Evolutionary conservation across 2,888 invertebrate genomes (phyloP).

Genomic region (Bibio marci): DNA sequence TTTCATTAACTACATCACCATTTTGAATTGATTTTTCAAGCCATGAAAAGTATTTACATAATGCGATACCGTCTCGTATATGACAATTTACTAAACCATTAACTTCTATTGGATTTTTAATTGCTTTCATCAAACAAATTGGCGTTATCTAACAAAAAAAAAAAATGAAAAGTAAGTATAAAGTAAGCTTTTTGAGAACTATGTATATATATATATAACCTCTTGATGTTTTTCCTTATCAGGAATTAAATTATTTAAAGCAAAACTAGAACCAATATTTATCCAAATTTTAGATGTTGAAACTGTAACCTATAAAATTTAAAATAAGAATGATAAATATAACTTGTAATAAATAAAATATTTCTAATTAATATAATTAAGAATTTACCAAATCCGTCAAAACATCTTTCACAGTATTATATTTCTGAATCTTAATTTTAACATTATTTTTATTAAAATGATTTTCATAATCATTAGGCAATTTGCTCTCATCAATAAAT

Average conservation of each 20-base stretch:
- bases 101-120: conserved; percentile 69
- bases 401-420: conserved; percentile 34
- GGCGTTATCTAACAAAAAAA: conserved; percentile 27
- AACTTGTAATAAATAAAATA: no score
- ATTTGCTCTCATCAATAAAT: conserved; percentile 28
- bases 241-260: no score
- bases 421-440: conserved; percentile 33
- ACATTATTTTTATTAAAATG: conserved; percentile 43
- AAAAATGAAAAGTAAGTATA: no score
- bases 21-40: conserved; percentile 43
- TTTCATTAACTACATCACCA: conserved; percentile 42
- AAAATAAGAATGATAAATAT: no score
- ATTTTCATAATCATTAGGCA: conserved; percentile 30
- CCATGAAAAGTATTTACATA: conserved; percentile 72
- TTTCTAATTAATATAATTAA: no score
- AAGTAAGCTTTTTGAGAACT: no score
- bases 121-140: conserved; percentile 57
- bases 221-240: no score
- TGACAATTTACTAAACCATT: conserved; percentile 62
- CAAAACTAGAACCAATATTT: no score
- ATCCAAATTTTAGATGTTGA: no score
- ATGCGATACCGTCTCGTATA: conserved; percentile 65
- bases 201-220: no score
- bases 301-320: no score
- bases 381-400: conserved; percentile 29